Conservation (phyloP, 2,888 invertebrate species). For the Thymelicus sylvestris region DNA sequence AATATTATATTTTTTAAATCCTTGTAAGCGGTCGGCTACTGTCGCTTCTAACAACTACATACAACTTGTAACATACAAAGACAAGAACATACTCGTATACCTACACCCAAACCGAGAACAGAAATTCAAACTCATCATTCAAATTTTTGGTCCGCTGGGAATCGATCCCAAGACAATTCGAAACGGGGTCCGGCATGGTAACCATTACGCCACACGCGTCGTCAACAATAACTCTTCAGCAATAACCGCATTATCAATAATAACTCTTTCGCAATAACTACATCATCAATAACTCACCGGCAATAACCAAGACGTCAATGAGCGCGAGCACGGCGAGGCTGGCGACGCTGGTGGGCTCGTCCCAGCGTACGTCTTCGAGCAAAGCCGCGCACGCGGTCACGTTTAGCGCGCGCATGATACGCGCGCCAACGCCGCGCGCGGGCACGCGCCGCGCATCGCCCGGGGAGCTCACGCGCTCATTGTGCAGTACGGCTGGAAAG, state of each 20-base stretch:
- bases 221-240: too few relatives aligned
- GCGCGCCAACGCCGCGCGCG: constrained; percentile 60
- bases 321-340: constrained; percentile 91
- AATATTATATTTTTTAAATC: too few relatives aligned
- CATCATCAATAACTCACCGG: constrained; percentile 80
- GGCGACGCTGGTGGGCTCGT: constrained; percentile 90
- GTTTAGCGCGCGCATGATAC: constrained; percentile 91
- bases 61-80: too few relatives aligned
- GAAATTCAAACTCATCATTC: too few relatives aligned
- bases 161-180: too few relatives aligned
- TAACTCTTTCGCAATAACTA: constrained; percentile 89
- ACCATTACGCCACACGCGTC: too few relatives aligned
- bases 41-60: too few relatives aligned
- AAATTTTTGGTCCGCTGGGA: too few relatives aligned
- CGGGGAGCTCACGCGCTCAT: constrained; percentile 40
- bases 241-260: neutral
- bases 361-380: constrained; percentile 92
- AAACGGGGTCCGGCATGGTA: too few relatives aligned
- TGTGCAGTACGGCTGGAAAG: constrained; percentile 16
- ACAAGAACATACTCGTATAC: too few relatives aligned
- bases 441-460: constrained; percentile 62
- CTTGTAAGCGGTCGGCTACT: too few relatives aligned
- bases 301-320: constrained; percentile 94
- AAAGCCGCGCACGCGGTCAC: constrained; percentile 92
- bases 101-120: too few relatives aligned